A percentile compares a stretch with the other conserved stretches of the same genome.
Conservation (phyloP, 2,888 invertebrate genomes). For the Clivina fossor region DNA sequence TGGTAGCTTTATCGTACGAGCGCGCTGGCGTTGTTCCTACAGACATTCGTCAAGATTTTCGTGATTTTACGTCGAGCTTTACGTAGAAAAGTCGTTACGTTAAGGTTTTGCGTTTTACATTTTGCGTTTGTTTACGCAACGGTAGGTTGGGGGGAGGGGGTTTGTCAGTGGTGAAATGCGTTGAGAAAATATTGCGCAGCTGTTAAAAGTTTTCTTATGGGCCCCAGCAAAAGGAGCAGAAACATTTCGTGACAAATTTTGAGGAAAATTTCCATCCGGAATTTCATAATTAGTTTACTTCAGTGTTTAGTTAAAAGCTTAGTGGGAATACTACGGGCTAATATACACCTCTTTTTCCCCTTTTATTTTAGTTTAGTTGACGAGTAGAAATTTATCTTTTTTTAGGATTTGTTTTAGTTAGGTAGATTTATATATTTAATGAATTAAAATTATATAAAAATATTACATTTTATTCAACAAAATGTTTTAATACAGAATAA, state of each 20-base stretch:
- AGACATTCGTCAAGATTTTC: conserved; percentile 34
- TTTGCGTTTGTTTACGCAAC: conserved; percentile 25
- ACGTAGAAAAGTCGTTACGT: conserved; percentile 27
- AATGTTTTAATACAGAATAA: no score
- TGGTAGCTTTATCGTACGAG: conserved; percentile 1
- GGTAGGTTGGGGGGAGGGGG: no score
- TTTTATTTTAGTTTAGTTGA: no score
- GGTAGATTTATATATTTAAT: no score
- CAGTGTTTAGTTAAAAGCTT: conserved; percentile 26
- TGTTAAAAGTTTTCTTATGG: conserved; percentile 31
- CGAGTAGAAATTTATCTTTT: no score
- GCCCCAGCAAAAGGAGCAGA: conserved; percentile 3
- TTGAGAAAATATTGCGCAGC: conserved; percentile 30
- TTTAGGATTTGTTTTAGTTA: no score
- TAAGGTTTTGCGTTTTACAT: no score
- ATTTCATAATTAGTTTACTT: conserved; percentile 32
- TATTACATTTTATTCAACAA: no score
- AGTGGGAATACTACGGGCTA: conserved; percentile 19
- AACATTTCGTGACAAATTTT: conserved; percentile 31
- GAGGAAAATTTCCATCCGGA: conserved; percentile 29
- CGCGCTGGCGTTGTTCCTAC: no score
- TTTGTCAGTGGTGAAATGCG: not conserved
- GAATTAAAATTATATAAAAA: no score
- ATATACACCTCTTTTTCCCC: no score
- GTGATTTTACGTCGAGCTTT: conserved; percentile 6